Conservation (phyloP, 2,113 vertebrate species). For the Sylvietta virens region DNA sequence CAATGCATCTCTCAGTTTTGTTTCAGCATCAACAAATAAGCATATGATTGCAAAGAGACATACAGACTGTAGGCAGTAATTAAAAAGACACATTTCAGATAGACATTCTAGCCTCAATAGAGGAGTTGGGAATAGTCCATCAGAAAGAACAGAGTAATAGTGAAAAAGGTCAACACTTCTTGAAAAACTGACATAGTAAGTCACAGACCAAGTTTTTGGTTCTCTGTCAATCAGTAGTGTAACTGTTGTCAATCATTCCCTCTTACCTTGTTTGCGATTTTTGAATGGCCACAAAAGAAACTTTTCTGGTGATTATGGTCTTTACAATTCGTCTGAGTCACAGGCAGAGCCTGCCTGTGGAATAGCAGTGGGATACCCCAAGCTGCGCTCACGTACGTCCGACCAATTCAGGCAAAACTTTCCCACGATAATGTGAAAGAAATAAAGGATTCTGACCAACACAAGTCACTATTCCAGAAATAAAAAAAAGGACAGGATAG, state of each 20-base stretch:
- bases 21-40: slow-evolving; percentile 28
- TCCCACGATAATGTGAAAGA: slow-evolving; percentile 51
- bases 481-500: slow-evolving; percentile 9
- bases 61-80: slow-evolving; percentile 14
- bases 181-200: slow-evolving; percentile 47
- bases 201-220: slow-evolving; percentile 31
- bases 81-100: slow-evolving; percentile 39
- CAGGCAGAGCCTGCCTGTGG: slow-evolving; percentile 26
- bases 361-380: background rate
- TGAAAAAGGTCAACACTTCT: slow-evolving; percentile 26
- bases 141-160: slow-evolving; percentile 16
- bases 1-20: slow-evolving; percentile 26
- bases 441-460: slow-evolving; percentile 31
- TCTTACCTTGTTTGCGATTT: slow-evolving; percentile 32
- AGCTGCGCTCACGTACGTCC: slow-evolving; percentile 8
- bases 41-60: background rate
- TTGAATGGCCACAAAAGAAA: slow-evolving; percentile 51
- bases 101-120: slow-evolving; percentile 16
- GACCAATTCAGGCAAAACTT: slow-evolving; percentile 43
- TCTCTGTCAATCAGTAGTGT: slow-evolving; percentile 26
- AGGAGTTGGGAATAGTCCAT: background rate
- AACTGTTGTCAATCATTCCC: slow-evolving; percentile 39
- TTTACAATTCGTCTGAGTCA: slow-evolving; percentile 17
- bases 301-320: slow-evolving; percentile 30
- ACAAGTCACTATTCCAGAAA: slow-evolving; percentile 37